Base-by-base conservation (phyloP, 2,797 vertebrate genomes). In the Triplophysa bombifrons region DNA sequence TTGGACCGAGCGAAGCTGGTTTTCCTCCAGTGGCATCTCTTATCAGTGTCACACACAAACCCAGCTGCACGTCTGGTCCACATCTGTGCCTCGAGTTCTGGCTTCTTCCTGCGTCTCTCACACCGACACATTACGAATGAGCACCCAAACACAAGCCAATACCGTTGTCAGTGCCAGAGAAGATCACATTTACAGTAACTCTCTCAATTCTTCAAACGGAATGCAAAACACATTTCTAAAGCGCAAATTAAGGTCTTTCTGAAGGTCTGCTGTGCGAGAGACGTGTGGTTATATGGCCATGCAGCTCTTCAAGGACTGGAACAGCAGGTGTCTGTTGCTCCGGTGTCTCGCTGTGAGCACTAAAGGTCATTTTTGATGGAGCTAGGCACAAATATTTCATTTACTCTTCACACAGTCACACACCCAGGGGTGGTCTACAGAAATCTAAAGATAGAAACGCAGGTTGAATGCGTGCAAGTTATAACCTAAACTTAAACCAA, bases 341-440 rank as follows among this genome's bases (percentile, higher is more conserved):
- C 50, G 72, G 34, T 76, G 61, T 61, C 82, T 60, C 64, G 76
- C 83, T 80, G 80, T 34, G 83, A 79, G 80, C 76, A 76, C 74
- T 82, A 84, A 84, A 84, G 83, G 83, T 84, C 83, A 82, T 75
- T 84, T 65, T 80, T 72, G 69, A 76, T 76, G 69, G 76, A 66
- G 64, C 72, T 50, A 64, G 27, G 69, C 38, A 55, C 70, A 82
- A 82, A 82, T 80, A 84, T 76, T 77, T 46, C 55, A 66, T 82
- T 82, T 82, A 80, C 68, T 74, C 61, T 51, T 80, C 55, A 51
- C 73, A 53, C 68, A 41, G 72, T 66, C 51, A 73, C 61, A 51
- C 50, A 56, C 63, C 20, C 38, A 67, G 41, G n/a, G 61, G 70
- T 20, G 38, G 50, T 41, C 61, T 73, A 56, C 64, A 65, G 50